Percentiles rank a stretch among this genome's conserved stretches.
These are phyloP conservation scores for Catocala fraxini DNA, from an alignment of 2,888 invertebrate species.

Conservation along the genomic window DNA sequence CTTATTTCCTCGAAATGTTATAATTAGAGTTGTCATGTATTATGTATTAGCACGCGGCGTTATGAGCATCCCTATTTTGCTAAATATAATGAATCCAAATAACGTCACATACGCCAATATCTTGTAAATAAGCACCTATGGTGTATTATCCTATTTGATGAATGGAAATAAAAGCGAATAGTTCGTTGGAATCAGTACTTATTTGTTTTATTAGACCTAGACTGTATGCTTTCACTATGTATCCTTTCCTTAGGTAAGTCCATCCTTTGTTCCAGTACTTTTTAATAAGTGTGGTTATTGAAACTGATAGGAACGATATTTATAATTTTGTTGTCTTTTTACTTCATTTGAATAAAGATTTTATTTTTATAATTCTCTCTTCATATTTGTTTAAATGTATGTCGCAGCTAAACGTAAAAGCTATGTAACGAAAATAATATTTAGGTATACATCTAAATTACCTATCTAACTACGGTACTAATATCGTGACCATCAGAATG, in stretches of 20 bases:
- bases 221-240: slow-evolving; percentile 15
- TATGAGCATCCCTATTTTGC: slow-evolving; percentile 58
- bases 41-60: slow-evolving; percentile 69
- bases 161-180: slow-evolving; percentile 84
- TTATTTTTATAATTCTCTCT: slow-evolving; percentile 19
- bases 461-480: too few relatives aligned
- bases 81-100: slow-evolving; percentile 55
- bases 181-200: slow-evolving; percentile 79
- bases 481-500: too few relatives aligned
- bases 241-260: slow-evolving; percentile 35
- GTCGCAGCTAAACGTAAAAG: not conserved
- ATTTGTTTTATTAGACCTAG: slow-evolving; percentile 70
- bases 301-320: slow-evolving; percentile 31
- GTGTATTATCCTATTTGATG: slow-evolving; percentile 80
- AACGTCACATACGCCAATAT: slow-evolving; percentile 58
- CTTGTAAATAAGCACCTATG: slow-evolving; percentile 85
- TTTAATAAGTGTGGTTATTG: slow-evolving; percentile 35
- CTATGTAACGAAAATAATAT: too few relatives aligned
- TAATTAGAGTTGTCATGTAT: slow-evolving; percentile 65
- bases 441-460: too few relatives aligned
- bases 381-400: slow-evolving; percentile 14
- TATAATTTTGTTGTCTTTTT: not conserved
- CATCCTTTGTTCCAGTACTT: slow-evolving; percentile 36
- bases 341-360: slow-evolving; percentile 53
- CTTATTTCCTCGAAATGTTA: slow-evolving; percentile 56